phyloP scores from a whole-genome alignment of 2,113 vertebrate species.

The Prochilodus magdalenae region DNA sequence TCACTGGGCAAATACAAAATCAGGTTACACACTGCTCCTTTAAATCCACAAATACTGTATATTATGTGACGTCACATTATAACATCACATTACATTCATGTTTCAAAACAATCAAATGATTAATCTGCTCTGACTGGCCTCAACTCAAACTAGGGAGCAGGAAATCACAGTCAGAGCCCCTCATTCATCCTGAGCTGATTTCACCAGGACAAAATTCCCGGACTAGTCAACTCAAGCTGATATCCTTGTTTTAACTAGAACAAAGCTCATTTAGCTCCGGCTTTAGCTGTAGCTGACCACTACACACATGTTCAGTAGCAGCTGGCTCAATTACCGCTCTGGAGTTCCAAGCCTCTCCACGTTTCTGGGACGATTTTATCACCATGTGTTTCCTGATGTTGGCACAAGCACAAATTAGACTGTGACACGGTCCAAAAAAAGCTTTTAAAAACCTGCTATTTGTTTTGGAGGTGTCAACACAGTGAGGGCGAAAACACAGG shows the following conservation, averaged over 20 bases:
- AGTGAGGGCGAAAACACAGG: neutral
- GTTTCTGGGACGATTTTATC: neutral
- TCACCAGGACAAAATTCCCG: neutral
- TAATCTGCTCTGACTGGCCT: too few relatives aligned
- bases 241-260: neutral
- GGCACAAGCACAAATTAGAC: neutral
- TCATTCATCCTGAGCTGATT: neutral
- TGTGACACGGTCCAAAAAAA: neutral
- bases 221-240: neutral
- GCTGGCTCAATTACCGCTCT: neutral
- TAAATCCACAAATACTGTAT: too few relatives aligned
- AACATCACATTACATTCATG: too few relatives aligned
- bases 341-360: neutral
- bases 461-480: neutral
- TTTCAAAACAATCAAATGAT: too few relatives aligned
- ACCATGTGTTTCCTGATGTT: neutral
- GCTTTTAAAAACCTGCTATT: conserved; percentile 6
- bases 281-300: neutral
- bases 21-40: too few relatives aligned
- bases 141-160: too few relatives aligned
- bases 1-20: too few relatives aligned
- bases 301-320: neutral
- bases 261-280: neutral
- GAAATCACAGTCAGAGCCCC: too few relatives aligned
- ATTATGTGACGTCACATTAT: too few relatives aligned